Conservation (phyloP, 2,888 invertebrate species). For the Agrochola litura region DNA sequence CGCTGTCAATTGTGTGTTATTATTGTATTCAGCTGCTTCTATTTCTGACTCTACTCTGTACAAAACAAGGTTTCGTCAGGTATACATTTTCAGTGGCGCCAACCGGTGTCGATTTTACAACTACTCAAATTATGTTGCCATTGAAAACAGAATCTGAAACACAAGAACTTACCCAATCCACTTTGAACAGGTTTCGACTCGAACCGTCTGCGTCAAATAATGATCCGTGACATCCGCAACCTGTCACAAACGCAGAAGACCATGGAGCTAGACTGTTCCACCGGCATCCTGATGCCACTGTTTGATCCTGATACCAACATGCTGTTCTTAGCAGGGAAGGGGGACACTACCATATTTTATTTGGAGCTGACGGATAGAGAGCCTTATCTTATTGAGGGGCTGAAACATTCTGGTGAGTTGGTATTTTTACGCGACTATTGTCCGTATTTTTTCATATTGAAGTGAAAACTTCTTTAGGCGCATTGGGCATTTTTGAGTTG, state of each 20-base stretch:
- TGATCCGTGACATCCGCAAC: constrained; percentile 96
- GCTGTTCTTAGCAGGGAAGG: constrained; percentile 98
- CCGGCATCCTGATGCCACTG: constrained; percentile 97
- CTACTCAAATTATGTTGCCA: not conserved
- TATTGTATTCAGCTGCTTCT: not conserved
- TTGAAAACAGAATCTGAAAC: not conserved
- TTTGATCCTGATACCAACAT: constrained; percentile 98
- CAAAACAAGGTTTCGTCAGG: not conserved
- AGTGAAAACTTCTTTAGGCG: too few species aligned
- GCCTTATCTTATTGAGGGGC: constrained; percentile 96
- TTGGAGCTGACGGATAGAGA: constrained; percentile 97
- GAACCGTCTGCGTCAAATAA: constrained; percentile 96
- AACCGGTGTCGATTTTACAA: not conserved
- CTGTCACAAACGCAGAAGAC: constrained; percentile 94
- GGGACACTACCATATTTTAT: constrained; percentile 97
- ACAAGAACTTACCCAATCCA: not conserved
- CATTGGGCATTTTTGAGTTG: too few species aligned
- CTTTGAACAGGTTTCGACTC: constrained; percentile 93
- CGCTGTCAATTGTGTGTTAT: not conserved
- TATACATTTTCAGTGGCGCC: not conserved
- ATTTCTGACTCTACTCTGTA: not conserved
- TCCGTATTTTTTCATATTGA: too few species aligned
- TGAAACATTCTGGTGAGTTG: constrained; percentile 93
- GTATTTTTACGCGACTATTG: not conserved
- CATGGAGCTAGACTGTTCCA: constrained; percentile 95